phyloP scores from a whole-genome alignment of 2,888 invertebrate species.

The Idaea dimidiata region DNA sequence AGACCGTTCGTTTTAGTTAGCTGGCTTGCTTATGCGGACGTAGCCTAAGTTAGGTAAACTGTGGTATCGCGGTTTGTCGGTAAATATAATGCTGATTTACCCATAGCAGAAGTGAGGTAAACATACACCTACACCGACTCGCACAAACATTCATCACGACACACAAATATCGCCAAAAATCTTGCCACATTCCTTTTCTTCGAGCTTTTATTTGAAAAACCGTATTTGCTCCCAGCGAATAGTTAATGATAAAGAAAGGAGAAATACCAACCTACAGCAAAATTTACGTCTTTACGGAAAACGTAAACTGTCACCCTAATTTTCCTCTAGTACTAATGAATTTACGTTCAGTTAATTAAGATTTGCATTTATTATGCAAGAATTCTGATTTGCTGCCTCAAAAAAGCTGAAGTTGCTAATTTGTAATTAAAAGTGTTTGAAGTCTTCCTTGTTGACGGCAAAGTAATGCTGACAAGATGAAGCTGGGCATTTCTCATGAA shows the following conservation, averaged over 20 bases:
- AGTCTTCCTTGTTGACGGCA: conserved; percentile 53
- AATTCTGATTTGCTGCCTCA: conserved; percentile 51
- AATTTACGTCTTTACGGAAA: conserved; percentile 30
- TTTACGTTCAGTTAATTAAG: conserved; percentile 63
- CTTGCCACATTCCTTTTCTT: neutral
- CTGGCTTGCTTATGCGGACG: too few relatives aligned
- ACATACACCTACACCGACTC: neutral
- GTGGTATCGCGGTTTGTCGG: neutral
- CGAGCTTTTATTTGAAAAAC: neutral
- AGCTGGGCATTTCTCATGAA: neutral
- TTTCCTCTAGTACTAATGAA: conserved; percentile 51
- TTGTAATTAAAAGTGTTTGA: conserved; percentile 64
- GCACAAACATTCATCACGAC: neutral
- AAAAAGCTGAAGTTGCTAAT: conserved; percentile 61
- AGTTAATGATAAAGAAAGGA: conserved; percentile 21
- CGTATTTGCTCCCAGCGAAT: neutral
- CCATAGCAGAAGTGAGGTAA: neutral
- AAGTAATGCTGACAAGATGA: conserved; percentile 24
- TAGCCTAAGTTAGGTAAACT: too few relatives aligned
- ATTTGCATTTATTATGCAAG: conserved; percentile 66
- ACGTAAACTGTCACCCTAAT: conserved; percentile 48
- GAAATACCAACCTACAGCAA: conserved; percentile 14
- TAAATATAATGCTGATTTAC: neutral
- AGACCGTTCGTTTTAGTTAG: too few relatives aligned
- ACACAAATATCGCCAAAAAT: neutral